A percentile compares a stretch with the other conserved stretches of the same genome.
Evolutionary conservation across 2,113 vertebrate species (phyloP).

Genomic region (Manacus vitellinus): DNA sequence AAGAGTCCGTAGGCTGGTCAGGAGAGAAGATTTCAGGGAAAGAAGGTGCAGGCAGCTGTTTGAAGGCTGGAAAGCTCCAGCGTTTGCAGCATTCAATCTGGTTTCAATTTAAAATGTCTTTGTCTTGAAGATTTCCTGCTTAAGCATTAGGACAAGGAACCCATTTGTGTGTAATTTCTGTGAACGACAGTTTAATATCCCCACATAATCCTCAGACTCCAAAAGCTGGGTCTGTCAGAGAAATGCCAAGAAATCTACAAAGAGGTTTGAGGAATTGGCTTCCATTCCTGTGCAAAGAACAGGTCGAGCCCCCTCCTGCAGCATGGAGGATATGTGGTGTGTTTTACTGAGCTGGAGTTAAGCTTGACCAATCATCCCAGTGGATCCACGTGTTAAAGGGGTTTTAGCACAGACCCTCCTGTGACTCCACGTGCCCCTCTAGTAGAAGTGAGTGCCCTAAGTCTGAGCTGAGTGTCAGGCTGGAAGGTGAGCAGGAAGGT

Average conservation of each 20-base stretch:
- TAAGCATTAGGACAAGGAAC: background rate
- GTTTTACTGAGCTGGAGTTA: background rate
- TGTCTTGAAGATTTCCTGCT: background rate
- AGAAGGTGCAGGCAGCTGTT: background rate
- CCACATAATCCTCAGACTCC: background rate
- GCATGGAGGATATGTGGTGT: accelerated
- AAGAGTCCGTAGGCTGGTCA: accelerated
- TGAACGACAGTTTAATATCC: background rate
- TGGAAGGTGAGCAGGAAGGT: background rate
- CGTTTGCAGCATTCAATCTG: background rate
- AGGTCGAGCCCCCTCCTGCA: background rate
- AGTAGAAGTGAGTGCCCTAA: accelerated
- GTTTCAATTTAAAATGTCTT: constrained; percentile 5
- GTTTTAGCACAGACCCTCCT: background rate
- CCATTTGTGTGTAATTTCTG: background rate
- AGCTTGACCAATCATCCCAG: too few relatives aligned
- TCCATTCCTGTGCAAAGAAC: background rate
- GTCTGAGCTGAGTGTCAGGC: background rate
- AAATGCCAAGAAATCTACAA: background rate
- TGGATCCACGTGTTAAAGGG: too few relatives aligned
- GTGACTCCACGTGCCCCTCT: background rate
- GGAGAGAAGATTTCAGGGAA: background rate
- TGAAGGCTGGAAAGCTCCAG: background rate
- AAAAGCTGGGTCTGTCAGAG: background rate
- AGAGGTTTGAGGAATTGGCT: background rate